phyloP scores from a whole-genome alignment of 2,888 invertebrate genomes.

The Chaetogeoica ovagalla region DNA sequence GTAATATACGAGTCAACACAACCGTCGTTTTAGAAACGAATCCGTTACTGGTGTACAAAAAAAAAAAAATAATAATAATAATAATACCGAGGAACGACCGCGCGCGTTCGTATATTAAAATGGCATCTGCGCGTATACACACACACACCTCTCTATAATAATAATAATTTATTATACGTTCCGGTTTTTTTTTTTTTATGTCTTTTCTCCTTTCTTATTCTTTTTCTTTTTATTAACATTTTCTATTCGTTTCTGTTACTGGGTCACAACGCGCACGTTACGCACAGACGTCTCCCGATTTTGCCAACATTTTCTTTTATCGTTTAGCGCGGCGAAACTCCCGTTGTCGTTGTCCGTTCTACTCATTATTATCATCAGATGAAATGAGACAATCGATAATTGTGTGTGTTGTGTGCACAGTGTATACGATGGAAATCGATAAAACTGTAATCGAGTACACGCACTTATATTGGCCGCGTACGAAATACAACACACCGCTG shows the following conservation, averaged over 20 bases:
- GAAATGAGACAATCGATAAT: too few species aligned
- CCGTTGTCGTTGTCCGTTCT: too few species aligned
- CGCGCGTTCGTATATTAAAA: conserved; percentile 9
- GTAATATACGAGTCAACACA: too few species aligned
- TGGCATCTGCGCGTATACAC: conserved; percentile 12
- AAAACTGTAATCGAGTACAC: too few species aligned
- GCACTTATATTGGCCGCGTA: too few species aligned
- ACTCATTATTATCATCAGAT: too few species aligned
- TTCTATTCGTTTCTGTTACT: conserved; percentile 13
- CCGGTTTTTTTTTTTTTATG: not conserved
- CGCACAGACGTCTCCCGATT: conserved; percentile 15
- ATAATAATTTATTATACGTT: not conserved
- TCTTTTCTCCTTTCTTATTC: not conserved
- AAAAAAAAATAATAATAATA: not conserved
- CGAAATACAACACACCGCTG: too few species aligned
- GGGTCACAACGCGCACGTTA: conserved; percentile 20
- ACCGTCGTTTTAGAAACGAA: conserved; percentile 1
- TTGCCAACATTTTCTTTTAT: conserved; percentile 10
- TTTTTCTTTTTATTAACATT: not conserved
- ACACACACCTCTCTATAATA: conserved; percentile 17
- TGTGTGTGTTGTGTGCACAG: too few species aligned
- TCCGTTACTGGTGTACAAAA: not conserved
- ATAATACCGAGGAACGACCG: not conserved
- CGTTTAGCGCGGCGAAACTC: conserved; percentile 2
- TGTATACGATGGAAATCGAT: too few species aligned